Base-by-base conservation (phyloP, 2,113 vertebrate species). In the Rhea pennata region DNA sequence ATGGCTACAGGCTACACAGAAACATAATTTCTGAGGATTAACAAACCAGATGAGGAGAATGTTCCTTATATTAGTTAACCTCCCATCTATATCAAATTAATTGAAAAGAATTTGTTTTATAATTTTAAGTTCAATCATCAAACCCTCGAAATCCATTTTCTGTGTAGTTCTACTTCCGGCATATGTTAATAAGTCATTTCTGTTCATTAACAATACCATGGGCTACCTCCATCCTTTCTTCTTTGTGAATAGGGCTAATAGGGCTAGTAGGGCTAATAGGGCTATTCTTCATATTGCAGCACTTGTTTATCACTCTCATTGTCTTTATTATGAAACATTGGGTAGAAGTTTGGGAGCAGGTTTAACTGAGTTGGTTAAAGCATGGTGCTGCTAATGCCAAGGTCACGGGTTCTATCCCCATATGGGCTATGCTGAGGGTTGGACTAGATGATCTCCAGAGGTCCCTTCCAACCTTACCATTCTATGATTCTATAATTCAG, bases 61-160 rank as follows among this genome's bases (percentile, higher is more conserved):
- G 23, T 56, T 94, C 44, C 31, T 93, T 84, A 56, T 51, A 40
- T 42, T 80, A 54, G 58, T 80, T 87, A 71, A 67, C 36, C 36
- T 36, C 36, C 6, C 36, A 36, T 36, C 36, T 36, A 36, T 36
- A 36, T 36, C 36, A 88, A 67, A 67, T 93, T 80, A 91, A 80
- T 53, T 71, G 67, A 88, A 94, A 88, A 23, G 29, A 83, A 93
- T 86, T 88, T 90, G 74, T 46, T 67, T 20, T 50, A 69, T n/a
- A 83, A 73, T 23, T 84, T 95, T 74, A 54, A 71, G 67, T 84
- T 61, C 84, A 92, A 80, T 46, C 61, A 88, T 69, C 65, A 92
- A 96, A 92, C 48, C 71, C 19, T 62, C 48, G 15, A 83, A 95
- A 93, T 90, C 69, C 46, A 86, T 96, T 93, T 93, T 94, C 93